Conservation (phyloP, 2,797 vertebrate genomes). For the Decapterus maruadsi region DNA sequence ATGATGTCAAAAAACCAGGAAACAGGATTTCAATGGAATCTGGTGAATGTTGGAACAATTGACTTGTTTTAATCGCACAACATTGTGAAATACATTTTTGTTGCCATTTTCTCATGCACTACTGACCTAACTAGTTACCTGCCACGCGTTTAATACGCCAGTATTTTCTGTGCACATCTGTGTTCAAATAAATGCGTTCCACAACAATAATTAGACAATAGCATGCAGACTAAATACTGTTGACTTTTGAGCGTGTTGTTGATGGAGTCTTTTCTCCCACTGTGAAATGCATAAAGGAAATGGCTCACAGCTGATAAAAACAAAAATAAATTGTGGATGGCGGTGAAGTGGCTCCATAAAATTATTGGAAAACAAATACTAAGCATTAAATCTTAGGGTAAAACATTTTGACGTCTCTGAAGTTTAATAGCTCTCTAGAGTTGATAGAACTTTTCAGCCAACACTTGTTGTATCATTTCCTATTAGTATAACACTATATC, state of each 20-base stretch:
- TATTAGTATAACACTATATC: neutral
- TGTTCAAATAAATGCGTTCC: neutral
- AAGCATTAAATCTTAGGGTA: neutral
- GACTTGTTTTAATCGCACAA: neutral
- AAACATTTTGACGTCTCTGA: neutral
- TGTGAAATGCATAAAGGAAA: neutral
- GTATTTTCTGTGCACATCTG: neutral
- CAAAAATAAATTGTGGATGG: neutral
- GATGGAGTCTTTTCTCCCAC: neutral
- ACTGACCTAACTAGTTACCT: neutral
- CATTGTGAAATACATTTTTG: neutral
- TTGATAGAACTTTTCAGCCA: neutral
- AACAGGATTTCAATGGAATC: neutral
- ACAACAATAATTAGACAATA: neutral
- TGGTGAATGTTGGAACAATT: neutral
- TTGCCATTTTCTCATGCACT: slow-evolving; percentile 13
- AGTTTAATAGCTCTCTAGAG: neutral
- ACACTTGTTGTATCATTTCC: neutral
- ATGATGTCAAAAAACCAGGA: slow-evolving; percentile 2
- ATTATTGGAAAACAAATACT: neutral
- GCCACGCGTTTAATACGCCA: slow-evolving; percentile 1
- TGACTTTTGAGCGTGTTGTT: neutral
- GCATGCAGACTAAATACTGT: neutral
- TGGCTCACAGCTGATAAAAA: neutral
- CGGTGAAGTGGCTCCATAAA: neutral